Conservation (phyloP, 2,888 invertebrate genomes). For the Chloromyia formosa region DNA sequence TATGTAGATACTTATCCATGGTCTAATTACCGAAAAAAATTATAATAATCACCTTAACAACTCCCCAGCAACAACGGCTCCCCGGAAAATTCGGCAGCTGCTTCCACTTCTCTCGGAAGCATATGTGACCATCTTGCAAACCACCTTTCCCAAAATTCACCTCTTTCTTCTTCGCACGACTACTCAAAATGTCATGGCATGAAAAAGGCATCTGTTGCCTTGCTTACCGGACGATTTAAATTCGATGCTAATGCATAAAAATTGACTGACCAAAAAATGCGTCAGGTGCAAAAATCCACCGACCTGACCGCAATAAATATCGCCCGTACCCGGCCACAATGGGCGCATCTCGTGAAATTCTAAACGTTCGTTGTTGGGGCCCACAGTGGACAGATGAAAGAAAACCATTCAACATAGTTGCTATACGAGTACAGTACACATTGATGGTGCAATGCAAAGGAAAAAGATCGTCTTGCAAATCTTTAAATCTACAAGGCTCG, state of each 20-base stretch:
- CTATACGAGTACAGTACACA: neutral
- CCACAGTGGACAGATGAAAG: neutral
- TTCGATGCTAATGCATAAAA: constrained; percentile 42
- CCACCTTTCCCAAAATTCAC: neutral
- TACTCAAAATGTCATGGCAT: no score
- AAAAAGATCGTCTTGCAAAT: constrained; percentile 26
- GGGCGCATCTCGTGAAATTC: constrained; percentile 11
- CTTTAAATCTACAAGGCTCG: neutral
- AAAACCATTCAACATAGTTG: no score
- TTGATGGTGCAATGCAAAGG: neutral
- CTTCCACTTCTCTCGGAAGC: neutral
- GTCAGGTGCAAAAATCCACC: constrained; percentile 40
- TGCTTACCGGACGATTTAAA: constrained; percentile 38
- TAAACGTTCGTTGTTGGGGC: neutral
- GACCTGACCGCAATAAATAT: constrained; percentile 16
- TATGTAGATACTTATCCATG: no score
- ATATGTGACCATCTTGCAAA: neutral
- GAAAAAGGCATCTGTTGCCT: constrained; percentile 38
- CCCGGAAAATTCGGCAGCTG: neutral
- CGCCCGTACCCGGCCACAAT: neutral
- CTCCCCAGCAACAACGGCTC: constrained; percentile 31
- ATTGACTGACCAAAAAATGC: constrained; percentile 22
- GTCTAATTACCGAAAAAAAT: no score
- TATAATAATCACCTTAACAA: constrained; percentile 15
- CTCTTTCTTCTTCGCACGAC: neutral